Percentiles rank a stretch among this genome's conserved stretches.
Evolutionary conservation across 53 echinoderm and acorn worm species (phyloP).

Genomic region (Stichopus horrens): DNA sequence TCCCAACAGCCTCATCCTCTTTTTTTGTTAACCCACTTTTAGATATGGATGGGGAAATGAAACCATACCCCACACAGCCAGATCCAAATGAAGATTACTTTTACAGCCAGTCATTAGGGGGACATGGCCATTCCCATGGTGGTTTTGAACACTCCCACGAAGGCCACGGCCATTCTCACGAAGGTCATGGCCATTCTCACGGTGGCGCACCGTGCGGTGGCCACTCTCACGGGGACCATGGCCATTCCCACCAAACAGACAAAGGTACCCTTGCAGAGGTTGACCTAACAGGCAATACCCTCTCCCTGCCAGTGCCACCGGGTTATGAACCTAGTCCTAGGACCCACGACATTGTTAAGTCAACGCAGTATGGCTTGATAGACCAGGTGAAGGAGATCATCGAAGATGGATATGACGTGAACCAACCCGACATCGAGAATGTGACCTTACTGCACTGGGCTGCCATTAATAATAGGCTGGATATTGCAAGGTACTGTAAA

Average conservation of each 20-base stretch:
- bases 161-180: constrained; percentile 27
- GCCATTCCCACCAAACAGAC: neutral
- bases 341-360: constrained; percentile 75
- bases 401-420: constrained; percentile 79
- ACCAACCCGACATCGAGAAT: constrained; percentile 80
- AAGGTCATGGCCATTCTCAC: constrained; percentile 48
- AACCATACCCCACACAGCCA: constrained; percentile 85
- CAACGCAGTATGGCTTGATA: constrained; percentile 84
- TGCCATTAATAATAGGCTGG: constrained; percentile 83
- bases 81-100: neutral
- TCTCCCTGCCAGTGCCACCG: constrained; percentile 41
- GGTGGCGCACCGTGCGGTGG: constrained; percentile 24
- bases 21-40: no score
- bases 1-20: no score
- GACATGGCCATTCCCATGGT: constrained; percentile 6
- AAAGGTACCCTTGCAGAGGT: constrained; percentile 9
- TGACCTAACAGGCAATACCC: neutral
- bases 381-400: constrained; percentile 78
- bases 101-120: constrained; percentile 1
- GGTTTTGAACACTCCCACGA: neutral
- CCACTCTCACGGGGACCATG: constrained; percentile 1
- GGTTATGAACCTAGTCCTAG: constrained; percentile 55
- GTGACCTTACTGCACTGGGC: constrained; percentile 92
- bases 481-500: constrained; percentile 72
- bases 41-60: constrained; percentile 55